Conservation (phyloP, 2,888 invertebrate genomes). For the Phoenoteleia sp. region DNA sequence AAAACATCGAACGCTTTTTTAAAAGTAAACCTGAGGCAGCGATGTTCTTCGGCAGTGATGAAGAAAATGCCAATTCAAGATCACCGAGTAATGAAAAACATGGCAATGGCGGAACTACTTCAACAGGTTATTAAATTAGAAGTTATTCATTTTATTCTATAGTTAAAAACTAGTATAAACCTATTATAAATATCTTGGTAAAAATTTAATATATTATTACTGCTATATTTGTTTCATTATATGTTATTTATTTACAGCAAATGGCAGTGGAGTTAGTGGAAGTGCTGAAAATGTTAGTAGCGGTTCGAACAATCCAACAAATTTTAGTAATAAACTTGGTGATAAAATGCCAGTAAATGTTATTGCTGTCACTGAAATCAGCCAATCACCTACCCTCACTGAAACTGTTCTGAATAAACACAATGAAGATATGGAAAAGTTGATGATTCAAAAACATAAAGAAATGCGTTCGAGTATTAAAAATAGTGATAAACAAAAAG, state of each 20-base stretch:
- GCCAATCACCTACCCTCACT: constrained; percentile 88
- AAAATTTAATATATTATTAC: too few relatives aligned
- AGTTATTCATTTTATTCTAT: too few relatives aligned
- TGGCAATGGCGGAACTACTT: constrained; percentile 76
- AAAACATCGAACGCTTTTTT: constrained; percentile 91
- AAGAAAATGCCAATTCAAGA: constrained; percentile 79
- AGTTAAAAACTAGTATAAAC: too few relatives aligned
- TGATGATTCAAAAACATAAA: constrained; percentile 91
- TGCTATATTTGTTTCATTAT: neutral
- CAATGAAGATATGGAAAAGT: constrained; percentile 94
- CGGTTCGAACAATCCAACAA: constrained; percentile 88
- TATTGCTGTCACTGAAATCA: constrained; percentile 79
- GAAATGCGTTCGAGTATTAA: constrained; percentile 88
- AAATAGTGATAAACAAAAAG: constrained; percentile 87
- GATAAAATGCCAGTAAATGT: too few relatives aligned
- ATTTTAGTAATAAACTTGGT: constrained; percentile 86
- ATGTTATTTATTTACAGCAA: constrained; percentile 65
- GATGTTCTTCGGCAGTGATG: constrained; percentile 79
- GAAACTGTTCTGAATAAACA: constrained; percentile 89
- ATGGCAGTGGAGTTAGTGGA: constrained; percentile 88
- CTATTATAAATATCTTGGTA: too few relatives aligned
- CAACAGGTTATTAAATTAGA: constrained; percentile 72
- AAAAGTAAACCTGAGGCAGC: constrained; percentile 77
- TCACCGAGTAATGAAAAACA: constrained; percentile 78
- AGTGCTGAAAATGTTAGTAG: constrained; percentile 89